These are phyloP conservation scores for Opisthograptis luteolata DNA, from an alignment of 2,888 invertebrate species.

Conservation along the genomic window DNA sequence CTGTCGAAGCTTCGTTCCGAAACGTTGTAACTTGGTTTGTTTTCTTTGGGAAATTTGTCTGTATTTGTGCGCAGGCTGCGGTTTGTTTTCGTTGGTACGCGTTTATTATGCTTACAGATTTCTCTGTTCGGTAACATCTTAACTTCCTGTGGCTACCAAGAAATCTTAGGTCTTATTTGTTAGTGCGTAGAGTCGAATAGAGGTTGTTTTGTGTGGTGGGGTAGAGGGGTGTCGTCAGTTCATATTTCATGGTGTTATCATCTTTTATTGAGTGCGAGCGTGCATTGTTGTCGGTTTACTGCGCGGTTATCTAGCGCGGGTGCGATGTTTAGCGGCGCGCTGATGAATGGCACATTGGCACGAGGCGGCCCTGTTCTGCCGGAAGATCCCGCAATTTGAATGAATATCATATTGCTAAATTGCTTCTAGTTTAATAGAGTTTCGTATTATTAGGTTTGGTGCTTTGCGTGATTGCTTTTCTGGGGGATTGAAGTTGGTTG, in stretches of 20 bases:
- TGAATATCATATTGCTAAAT: slow-evolving; percentile 34
- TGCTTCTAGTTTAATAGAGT: slow-evolving; percentile 27
- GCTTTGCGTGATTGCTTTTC: slow-evolving; percentile 18
- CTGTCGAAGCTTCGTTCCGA: slow-evolving; percentile 71
- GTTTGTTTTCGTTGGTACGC: slow-evolving; percentile 77
- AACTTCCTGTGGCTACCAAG: slow-evolving; percentile 36
- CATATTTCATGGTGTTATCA: slow-evolving; percentile 84
- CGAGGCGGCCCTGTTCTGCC: slow-evolving; percentile 13
- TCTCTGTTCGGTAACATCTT: slow-evolving; percentile 53
- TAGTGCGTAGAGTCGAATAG: slow-evolving; percentile 39
- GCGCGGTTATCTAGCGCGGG: slow-evolving; percentile 76
- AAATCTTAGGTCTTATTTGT: slow-evolving; percentile 41
- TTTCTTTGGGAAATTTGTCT: slow-evolving; percentile 79
- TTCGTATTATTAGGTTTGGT: slow-evolving; percentile 18
- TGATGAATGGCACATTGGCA: slow-evolving; percentile 79
- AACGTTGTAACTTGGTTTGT: slow-evolving; percentile 78
- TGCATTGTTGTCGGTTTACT: slow-evolving; percentile 82
- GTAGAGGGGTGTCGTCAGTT: slow-evolving; percentile 76
- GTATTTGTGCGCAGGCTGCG: slow-evolving; percentile 71
- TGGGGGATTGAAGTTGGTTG: neutral
- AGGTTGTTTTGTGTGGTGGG: slow-evolving; percentile 33
- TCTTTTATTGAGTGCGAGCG: slow-evolving; percentile 84
- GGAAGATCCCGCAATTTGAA: slow-evolving; percentile 25
- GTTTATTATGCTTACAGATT: slow-evolving; percentile 68
- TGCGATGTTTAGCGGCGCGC: slow-evolving; percentile 75